Evolutionary conservation across 2,888 invertebrate genomes (phyloP), one percentile per base, ranked within the genome.

Genomic region (Epinotia ramella): DNA sequence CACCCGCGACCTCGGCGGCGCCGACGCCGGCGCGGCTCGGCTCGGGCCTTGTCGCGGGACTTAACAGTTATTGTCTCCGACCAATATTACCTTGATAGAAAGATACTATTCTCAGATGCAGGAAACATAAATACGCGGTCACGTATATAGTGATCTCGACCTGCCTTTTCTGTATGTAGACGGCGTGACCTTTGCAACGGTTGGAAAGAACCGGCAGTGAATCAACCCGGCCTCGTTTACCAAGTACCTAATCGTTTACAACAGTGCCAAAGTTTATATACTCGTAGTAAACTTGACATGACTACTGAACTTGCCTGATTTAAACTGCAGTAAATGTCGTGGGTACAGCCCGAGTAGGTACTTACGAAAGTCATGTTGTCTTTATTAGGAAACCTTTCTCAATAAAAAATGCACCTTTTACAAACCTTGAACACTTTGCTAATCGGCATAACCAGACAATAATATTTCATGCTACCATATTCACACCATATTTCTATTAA

Each of bases 1-100:
- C 93, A 92, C 93, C 80, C 86, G 80, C 81, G 92, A 91, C 93
- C 93, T 92, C 92, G 93, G 79, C 78, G 46, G n/a, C 78, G 77
- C 77, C 82, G 24, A 3, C 24, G 24, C 24, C 24, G 1, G 24
- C 24, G 24, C 83, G 84, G 84, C 86, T 82, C 81, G 79, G 83
- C 81, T 77, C 86, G 87, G 91, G 90, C 93, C 93, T 92, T 91
- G 92, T 85, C 78, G 78, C 86, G 83, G 87, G 90, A 89, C 81
- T 82, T 82, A 82, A 83, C 79, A 80, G 77, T 81, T 83, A 83
- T 87, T 83, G 86, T 87, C 86, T 80, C 83, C 73, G 67, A 73
- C 77, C 59, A 33, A 73, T 73, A 70, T 75, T 67, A 20, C 76
- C 76, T 76, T 76, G 71, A 63, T 77, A 82, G 81, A 81, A 81